Base-by-base conservation (phyloP, 1,140 invertebrate species). In the Druon quercuslanigerum region DNA sequence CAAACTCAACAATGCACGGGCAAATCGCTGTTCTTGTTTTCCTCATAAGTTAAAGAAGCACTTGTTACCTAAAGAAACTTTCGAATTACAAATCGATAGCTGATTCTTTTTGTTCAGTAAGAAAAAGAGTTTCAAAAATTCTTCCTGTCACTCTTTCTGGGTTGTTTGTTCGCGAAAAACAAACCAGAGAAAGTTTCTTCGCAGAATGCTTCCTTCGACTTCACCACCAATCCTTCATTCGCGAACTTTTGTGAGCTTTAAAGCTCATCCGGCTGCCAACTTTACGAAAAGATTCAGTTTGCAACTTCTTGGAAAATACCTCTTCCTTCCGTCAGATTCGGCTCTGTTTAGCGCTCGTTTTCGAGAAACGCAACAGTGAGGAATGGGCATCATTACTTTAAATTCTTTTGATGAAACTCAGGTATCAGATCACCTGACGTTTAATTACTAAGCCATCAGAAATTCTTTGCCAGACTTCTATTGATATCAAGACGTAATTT, bases 141-240 rank as follows among this genome's bases (percentile, higher is more conserved):
- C 60, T 25, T 66, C 33, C 60, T 66, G 60, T 7, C 60, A 4
- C n/a, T 66, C 25, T n/a, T 80, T 79, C 33, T 60, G 66, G 71
- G 77, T 73, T 80, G 80, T 87, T 84, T 85, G 81, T 81, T 80
- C 81, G 75, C 51, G 76, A 83, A 85, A 87, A 86, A 84, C 79
- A 85, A 84, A 85, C 82, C 78, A 71, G 74, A 54, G 16, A 80
- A 81, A 83, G 77, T 83, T 80, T 79, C 19, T 51, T 77, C 51
- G 75, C 73, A 70, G 70, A 75, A 73, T 76, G 73, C 76, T 75
- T 16, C 25, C 40, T 52, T 74, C 50, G 74, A 74, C 74, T 78
- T 78, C 70, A 20, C 73, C 77, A 8, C 12, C 17, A 79, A 52
- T 46, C 51, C 40, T 46, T 71, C 71, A 54, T 33, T 57, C 73